Conservation (phyloP, 2,797 vertebrate genomes). For the Lycodopsis pacificus region DNA sequence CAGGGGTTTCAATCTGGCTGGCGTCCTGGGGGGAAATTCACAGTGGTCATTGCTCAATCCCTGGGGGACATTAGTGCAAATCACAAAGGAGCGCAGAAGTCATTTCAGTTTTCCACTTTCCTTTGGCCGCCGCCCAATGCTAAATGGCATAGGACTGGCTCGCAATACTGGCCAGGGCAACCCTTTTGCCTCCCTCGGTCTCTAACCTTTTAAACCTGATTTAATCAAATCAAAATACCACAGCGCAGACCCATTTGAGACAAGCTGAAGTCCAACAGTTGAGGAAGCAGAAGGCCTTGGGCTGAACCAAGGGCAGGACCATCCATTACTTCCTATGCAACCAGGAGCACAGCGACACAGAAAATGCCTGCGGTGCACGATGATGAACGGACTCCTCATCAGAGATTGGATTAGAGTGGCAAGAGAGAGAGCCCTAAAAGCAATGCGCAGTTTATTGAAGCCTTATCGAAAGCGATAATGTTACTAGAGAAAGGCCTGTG, state of each 20-base stretch:
- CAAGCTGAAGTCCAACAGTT: constrained; percentile 75
- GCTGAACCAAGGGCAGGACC: constrained; percentile 71
- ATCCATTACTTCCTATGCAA: constrained; percentile 78
- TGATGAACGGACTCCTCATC: constrained; percentile 82
- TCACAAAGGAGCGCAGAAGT: constrained; percentile 79
- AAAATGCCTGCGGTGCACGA: constrained; percentile 72
- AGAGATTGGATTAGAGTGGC: constrained; percentile 85
- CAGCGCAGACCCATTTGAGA: constrained; percentile 61
- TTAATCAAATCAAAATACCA: constrained; percentile 79
- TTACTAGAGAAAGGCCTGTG: constrained; percentile 76
- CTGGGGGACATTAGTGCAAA: constrained; percentile 81
- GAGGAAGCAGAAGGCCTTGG: constrained; percentile 65
- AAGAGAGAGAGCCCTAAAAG: constrained; percentile 81
- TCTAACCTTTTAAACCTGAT: constrained; percentile 77
- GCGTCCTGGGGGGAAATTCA: constrained; percentile 77
- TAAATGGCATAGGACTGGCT: constrained; percentile 67
- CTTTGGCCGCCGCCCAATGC: constrained; percentile 78
- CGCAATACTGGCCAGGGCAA: constrained; percentile 48
- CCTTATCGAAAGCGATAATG: constrained; percentile 86
- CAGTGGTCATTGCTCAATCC: constrained; percentile 84
- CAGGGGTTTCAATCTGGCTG: constrained; percentile 84
- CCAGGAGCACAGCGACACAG: constrained; percentile 60
- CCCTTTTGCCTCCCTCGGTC: constrained; percentile 40
- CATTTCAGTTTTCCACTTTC: constrained; percentile 74
- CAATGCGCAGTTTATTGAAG: constrained; percentile 82